These are phyloP conservation scores for Sylvilagus bachmani DNA, from an alignment of 2,113 vertebrate species.

Conservation along the genomic window DNA sequence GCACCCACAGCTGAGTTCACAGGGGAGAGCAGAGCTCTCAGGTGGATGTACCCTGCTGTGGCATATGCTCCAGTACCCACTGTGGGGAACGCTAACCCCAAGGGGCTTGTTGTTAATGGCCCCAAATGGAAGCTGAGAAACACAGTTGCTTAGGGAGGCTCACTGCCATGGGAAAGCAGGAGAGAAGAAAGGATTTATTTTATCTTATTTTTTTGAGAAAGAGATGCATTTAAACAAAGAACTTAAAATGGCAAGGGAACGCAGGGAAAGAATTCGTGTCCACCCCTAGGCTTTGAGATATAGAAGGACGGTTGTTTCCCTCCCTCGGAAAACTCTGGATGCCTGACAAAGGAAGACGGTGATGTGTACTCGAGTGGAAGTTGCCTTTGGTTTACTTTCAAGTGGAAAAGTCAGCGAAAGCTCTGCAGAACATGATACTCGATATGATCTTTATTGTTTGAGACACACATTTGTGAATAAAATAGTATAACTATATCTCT, in stretches of 20 bases:
- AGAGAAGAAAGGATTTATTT: background rate
- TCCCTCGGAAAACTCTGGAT: background rate
- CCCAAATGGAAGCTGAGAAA: background rate
- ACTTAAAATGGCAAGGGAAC: background rate
- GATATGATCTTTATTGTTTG: background rate
- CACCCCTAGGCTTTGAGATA: background rate
- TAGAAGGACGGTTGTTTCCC: too few species aligned
- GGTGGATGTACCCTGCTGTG: accelerated
- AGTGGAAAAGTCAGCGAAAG: background rate
- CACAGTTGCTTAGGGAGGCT: slow-evolving; percentile 4
- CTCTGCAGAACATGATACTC: background rate
- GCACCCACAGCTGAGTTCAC: background rate
- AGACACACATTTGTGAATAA: background rate
- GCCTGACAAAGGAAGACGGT: background rate
- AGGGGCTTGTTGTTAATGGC: background rate
- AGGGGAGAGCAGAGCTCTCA: background rate
- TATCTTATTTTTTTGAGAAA: background rate
- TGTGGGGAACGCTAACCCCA: background rate
- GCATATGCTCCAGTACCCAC: accelerated
- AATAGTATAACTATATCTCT: background rate
- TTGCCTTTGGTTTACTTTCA: background rate
- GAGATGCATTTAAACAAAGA: background rate
- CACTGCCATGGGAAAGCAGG: background rate
- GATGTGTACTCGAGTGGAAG: accelerated
- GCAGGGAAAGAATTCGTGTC: background rate